Conservation (phyloP, 2,113 vertebrate species). For the Piprites chloris region DNA sequence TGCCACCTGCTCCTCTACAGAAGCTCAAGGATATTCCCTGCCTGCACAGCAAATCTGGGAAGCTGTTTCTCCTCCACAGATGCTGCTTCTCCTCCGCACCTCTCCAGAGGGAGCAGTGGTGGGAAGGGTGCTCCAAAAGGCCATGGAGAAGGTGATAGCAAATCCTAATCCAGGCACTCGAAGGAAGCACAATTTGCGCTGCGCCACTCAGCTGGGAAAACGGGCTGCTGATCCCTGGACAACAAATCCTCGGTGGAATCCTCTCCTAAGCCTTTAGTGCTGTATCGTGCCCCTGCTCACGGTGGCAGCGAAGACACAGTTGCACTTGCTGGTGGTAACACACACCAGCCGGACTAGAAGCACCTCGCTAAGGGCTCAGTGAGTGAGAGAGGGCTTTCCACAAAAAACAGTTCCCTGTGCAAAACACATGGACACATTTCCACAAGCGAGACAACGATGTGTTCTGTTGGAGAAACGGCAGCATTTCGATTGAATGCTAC, state of each 20-base stretch:
- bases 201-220: not conserved
- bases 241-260: not conserved
- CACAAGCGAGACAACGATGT: not conserved
- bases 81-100: not conserved
- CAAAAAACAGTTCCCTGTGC: not conserved
- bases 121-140: not conserved
- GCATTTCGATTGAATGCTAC: not conserved
- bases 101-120: not conserved
- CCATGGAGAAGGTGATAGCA: not conserved
- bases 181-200: not conserved
- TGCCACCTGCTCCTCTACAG: constrained; percentile 1
- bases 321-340: not conserved
- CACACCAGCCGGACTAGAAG: not conserved
- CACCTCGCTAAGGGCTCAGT: not conserved
- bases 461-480: not conserved
- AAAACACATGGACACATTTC: not conserved
- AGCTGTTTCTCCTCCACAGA: not conserved
- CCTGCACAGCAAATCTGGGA: not conserved
- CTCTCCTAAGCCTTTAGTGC: not conserved
- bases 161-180: not conserved
- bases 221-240: not conserved
- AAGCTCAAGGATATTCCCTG: not conserved
- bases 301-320: not conserved
- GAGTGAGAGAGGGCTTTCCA: not conserved
- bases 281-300: not conserved